Conservation (phyloP, 2,797 vertebrate genomes). For the Hipposideros larvatus region DNA sequence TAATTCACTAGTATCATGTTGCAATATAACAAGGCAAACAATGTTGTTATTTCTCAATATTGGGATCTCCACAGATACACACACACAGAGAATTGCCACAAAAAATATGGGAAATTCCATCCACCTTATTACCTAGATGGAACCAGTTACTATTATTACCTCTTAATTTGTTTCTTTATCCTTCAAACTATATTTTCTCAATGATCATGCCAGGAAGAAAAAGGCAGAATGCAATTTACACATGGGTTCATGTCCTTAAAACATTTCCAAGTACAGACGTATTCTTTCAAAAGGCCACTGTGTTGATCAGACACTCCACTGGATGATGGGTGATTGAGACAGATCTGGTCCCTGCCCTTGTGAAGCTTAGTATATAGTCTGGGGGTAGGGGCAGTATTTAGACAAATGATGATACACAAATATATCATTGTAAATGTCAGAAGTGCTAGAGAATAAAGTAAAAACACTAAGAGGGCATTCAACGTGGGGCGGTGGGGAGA, state of each 20-base stretch:
- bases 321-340: neutral
- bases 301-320: neutral
- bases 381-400: neutral
- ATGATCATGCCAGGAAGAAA: neutral
- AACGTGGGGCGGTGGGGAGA: neutral
- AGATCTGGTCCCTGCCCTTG: neutral
- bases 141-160: neutral
- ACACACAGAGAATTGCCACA: neutral
- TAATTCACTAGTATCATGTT: neutral
- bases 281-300: neutral
- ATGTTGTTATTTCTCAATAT: neutral
- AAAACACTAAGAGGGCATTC: neutral
- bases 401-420: neutral
- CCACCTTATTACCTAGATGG: neutral
- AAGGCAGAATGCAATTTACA: neutral
- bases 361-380: neutral
- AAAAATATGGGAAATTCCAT: neutral
- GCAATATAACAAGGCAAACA: neutral
- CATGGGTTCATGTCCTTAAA: neutral
- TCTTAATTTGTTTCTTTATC: constrained; percentile 7
- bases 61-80: neutral
- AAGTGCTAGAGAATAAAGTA: neutral
- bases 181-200: neutral
- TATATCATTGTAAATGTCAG: constrained; percentile 33
- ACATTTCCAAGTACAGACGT: neutral